Evolutionary conservation across 2,888 invertebrate genomes (phyloP), one percentile per base, ranked within the genome.

Genomic region (Melanargia galathea): DNA sequence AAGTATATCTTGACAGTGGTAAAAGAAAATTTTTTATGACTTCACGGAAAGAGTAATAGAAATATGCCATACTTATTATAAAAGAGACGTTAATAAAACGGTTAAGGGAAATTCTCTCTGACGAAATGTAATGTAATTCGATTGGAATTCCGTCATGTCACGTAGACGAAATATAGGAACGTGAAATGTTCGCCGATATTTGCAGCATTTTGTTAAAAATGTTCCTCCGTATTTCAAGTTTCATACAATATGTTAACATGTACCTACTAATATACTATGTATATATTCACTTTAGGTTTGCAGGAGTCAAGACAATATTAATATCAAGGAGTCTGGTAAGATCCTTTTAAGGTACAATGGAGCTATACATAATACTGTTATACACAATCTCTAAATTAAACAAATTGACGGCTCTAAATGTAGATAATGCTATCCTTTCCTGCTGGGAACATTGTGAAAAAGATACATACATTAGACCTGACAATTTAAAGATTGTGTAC

Each of bases 141-240:
- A 60, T 46, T 18, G 30, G 46, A 52, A 63, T 63, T 46, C 52
- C 52, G 30, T 62, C 62, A 43, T 38, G 56, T 63, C 52, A 24
- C 40, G 22, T 38, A 61, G 35, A 60, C 35, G 52, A 52, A 58
- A 63, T 66, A 48, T 54, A 43, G 26, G 61, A 52, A 54, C 52
- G 46, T 51, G 38, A 61, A 60, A 57, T 52, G 51, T 63, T 49
- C 26, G 59, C 24, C 45, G 46, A 57, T 60, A 55, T 60, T 60
- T 43, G 18, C 26, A 49, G 54, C 22, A 43, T 60, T 56, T 56
- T 62, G 45, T 33, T 54, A 52, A 63, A 52, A 63, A 65, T 26
- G n/a, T 45, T 62, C 11, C 26, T 33, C 6, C 35, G 11, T 20
- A 52, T 38, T 56, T 54, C 26, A 30, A 22, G 24, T 58, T 46